Conservation (phyloP, 2,113 vertebrate species). For the Microtus montanus region DNA sequence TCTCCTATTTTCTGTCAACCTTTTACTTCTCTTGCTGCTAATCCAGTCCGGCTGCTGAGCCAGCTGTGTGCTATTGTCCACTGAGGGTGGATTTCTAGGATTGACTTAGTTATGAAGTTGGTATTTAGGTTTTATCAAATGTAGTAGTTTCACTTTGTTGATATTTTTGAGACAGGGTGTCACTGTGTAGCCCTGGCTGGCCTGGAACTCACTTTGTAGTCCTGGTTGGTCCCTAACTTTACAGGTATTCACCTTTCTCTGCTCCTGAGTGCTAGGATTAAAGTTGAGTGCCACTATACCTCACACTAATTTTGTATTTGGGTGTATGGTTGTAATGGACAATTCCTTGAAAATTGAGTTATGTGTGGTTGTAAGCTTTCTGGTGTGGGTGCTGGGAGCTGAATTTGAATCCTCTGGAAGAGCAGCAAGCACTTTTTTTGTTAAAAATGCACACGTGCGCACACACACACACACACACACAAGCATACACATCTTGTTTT, state of each 20-base stretch:
- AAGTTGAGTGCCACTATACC: neutral
- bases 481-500: neutral
- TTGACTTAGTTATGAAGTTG: constrained; percentile 13
- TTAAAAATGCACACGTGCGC: neutral
- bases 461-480: neutral
- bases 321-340: neutral
- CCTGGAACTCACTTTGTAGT: neutral
- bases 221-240: neutral
- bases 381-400: neutral
- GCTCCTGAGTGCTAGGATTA: neutral
- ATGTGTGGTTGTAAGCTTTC: neutral
- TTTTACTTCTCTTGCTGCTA: neutral
- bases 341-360: neutral
- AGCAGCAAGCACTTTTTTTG: neutral
- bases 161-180: neutral
- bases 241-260: neutral
- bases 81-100: neutral
- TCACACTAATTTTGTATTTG: neutral
- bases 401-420: neutral
- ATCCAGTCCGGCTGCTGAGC: neutral
- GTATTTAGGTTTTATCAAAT: neutral
- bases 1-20: neutral
- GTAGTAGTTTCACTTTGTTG: neutral
- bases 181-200: neutral
- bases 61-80: neutral